These are phyloP conservation scores for Sialia sialis DNA, from an alignment of 2,113 vertebrate species.

Conservation along the genomic window DNA sequence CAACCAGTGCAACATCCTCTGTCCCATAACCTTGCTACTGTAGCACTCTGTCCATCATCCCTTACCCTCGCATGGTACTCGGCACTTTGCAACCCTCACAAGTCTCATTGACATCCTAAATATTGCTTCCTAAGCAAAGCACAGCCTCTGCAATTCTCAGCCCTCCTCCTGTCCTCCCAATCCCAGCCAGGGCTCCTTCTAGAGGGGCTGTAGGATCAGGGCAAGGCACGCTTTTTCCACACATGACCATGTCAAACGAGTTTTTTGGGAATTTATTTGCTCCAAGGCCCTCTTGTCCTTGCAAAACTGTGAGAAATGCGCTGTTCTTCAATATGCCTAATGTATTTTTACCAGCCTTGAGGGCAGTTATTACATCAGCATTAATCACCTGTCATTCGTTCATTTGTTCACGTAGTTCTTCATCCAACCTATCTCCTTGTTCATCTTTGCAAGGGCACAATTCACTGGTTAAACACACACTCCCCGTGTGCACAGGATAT, in stretches of 20 bases:
- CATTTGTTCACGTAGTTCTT: background rate
- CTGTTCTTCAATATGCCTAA: background rate
- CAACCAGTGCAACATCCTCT: background rate
- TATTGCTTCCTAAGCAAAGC: background rate
- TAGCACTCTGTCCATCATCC: background rate
- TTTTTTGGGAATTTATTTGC: background rate
- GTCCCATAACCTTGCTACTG: accelerated
- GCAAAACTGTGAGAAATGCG: background rate
- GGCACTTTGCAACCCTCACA: background rate
- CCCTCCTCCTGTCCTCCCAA: background rate
- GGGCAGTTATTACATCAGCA: background rate
- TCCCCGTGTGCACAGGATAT: accelerated
- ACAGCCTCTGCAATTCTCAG: background rate
- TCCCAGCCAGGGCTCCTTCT: background rate
- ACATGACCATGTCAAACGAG: background rate
- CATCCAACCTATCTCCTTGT: background rate
- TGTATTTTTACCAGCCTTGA: background rate
- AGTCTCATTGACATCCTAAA: background rate
- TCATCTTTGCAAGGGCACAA: background rate
- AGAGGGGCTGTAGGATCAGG: background rate
- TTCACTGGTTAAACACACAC: background rate
- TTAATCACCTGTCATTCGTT: background rate
- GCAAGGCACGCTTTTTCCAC: background rate
- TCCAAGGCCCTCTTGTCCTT: background rate
- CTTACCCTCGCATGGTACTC: background rate